Conservation (phyloP, 2,797 vertebrate genomes). For the Myiotriccus ornatus region DNA sequence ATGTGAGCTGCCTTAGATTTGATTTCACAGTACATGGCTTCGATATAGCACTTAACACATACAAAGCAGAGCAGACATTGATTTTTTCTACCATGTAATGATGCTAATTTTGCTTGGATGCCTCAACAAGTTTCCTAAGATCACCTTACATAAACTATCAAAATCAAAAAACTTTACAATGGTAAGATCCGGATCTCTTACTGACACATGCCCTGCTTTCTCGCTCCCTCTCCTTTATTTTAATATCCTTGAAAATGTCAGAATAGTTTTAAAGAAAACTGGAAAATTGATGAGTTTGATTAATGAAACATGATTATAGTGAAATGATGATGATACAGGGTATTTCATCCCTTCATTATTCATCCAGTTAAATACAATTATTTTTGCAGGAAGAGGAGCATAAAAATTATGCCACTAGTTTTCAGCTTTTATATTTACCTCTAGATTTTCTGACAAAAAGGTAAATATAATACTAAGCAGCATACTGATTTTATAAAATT, state of each 20-base stretch:
- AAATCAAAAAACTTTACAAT: background rate
- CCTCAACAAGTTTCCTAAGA: background rate
- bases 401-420: background rate
- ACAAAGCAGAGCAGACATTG: background rate
- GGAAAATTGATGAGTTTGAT: background rate
- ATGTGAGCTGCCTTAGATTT: background rate
- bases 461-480: background rate
- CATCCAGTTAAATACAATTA: background rate
- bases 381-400: background rate
- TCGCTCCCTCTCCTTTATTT: background rate
- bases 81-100: background rate
- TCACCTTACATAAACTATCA: background rate
- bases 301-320: background rate
- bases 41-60: accelerated
- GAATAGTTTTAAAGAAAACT: background rate
- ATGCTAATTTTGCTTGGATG: background rate
- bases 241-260: background rate
- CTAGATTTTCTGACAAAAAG: background rate
- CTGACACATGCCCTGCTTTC: background rate
- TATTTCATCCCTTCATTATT: background rate
- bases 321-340: background rate
- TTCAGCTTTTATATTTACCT: background rate
- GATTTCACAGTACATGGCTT: background rate
- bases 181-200: background rate
- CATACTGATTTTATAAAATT: background rate